phyloP scores from a whole-genome alignment of 1,140 invertebrate species.

The Semibalanus balanoides region DNA sequence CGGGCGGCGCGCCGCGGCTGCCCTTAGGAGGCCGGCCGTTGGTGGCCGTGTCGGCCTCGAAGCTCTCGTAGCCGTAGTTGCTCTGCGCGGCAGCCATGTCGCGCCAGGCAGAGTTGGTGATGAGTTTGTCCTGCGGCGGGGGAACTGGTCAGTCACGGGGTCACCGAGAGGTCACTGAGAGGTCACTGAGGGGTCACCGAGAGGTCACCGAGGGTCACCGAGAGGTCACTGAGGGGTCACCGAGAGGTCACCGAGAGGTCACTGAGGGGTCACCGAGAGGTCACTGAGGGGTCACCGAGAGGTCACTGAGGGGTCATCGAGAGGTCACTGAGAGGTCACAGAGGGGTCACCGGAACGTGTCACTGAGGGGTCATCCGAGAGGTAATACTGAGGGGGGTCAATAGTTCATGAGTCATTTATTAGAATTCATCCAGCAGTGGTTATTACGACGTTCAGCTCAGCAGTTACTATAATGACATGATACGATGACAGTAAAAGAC shows the following conservation, averaged over 20 bases:
- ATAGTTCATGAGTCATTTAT: too few relatives aligned
- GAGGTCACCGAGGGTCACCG: background rate
- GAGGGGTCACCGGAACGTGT: too few relatives aligned
- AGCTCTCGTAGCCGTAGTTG: slow-evolving; percentile 74
- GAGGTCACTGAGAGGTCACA: too few relatives aligned
- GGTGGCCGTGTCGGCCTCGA: slow-evolving; percentile 42
- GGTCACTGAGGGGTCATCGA: too few relatives aligned
- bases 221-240: background rate
- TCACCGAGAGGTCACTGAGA: background rate
- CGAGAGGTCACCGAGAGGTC: background rate
- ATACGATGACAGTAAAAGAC: too few relatives aligned
- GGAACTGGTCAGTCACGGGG: background rate
- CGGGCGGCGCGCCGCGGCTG: slow-evolving; percentile 12
- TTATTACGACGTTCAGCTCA: too few relatives aligned
- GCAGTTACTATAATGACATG: too few relatives aligned
- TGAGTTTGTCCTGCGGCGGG: slow-evolving; percentile 51
- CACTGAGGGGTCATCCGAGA: too few relatives aligned
- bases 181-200: background rate
- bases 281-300: slow-evolving; percentile 3
- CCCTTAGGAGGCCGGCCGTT: slow-evolving; percentile 15
- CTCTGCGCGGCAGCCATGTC: slow-evolving; percentile 58
- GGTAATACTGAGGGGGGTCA: too few relatives aligned
- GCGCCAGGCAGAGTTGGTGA: slow-evolving; percentile 68
- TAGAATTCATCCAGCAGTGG: too few relatives aligned
- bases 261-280: background rate